These are phyloP conservation scores for Chaetura pelagica DNA, from an alignment of 2,113 vertebrate species.

Conservation along the genomic window DNA sequence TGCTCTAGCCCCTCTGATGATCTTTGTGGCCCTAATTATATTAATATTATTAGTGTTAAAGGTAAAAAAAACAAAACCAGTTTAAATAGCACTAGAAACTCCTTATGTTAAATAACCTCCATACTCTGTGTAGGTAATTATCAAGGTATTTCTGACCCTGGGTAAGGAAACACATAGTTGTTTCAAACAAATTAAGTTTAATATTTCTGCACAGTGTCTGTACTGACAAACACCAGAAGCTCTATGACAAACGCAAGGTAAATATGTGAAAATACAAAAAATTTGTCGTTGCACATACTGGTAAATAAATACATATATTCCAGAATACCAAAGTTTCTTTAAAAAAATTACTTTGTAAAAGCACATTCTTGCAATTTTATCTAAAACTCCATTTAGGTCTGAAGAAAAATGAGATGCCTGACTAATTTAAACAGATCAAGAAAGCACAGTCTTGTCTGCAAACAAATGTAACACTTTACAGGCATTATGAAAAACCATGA, in stretches of 20 bases:
- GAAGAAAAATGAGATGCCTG: slow-evolving; percentile 77
- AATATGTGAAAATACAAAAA: slow-evolving; percentile 80
- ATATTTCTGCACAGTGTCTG: slow-evolving; percentile 75
- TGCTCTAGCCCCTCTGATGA: no score
- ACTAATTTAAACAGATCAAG: slow-evolving; percentile 69
- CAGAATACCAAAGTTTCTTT: slow-evolving; percentile 75
- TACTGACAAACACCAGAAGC: slow-evolving; percentile 81
- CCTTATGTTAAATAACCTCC: not conserved
- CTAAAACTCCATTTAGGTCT: slow-evolving; percentile 76
- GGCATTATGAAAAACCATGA: slow-evolving; percentile 58
- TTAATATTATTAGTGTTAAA: not conserved
- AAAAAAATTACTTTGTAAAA: slow-evolving; percentile 77
- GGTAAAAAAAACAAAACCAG: not conserved
- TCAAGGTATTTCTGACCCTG: not conserved
- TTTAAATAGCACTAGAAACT: not conserved
- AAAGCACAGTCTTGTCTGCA: slow-evolving; percentile 82
- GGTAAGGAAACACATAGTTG: not conserved
- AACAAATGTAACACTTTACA: slow-evolving; percentile 77
- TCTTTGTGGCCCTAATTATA: no score
- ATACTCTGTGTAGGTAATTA: not conserved
- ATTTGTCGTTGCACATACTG: slow-evolving; percentile 73
- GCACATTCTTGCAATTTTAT: slow-evolving; percentile 82
- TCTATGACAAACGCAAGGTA: slow-evolving; percentile 77
- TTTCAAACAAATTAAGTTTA: slow-evolving; percentile 79
- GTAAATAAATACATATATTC: slow-evolving; percentile 78